Evolutionary conservation across 2,797 vertebrate species (phyloP).

Genomic region (Adrianichthys oophorus): DNA sequence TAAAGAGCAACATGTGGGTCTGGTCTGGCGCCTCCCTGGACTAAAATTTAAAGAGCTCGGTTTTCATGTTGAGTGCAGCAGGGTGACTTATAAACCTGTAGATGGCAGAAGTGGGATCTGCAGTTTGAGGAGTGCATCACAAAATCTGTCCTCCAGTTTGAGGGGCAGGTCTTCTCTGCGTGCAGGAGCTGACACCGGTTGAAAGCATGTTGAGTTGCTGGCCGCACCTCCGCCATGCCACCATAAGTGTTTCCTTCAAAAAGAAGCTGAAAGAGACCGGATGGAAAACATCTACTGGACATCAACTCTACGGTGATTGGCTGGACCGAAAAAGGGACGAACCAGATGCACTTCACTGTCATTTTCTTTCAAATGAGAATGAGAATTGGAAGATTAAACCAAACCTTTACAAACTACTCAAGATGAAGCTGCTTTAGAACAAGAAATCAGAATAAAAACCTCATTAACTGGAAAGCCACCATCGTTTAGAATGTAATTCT

Average conservation of each 20-base stretch:
- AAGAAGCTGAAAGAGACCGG: neutral
- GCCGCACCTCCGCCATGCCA: neutral
- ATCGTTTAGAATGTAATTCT: accelerated
- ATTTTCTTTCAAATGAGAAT: neutral
- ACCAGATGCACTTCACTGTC: neutral
- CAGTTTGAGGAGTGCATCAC: slow-evolving; percentile 25
- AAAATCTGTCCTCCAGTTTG: slow-evolving; percentile 5
- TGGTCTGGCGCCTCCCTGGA: neutral
- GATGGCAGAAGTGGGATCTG: neutral
- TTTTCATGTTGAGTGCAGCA: neutral
- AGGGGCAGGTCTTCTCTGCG: neutral
- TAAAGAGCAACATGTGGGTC: neutral
- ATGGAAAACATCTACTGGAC: slow-evolving; percentile 9
- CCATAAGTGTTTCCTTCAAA: neutral
- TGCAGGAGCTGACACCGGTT: neutral
- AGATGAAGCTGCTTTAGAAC: neutral
- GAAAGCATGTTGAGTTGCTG: neutral
- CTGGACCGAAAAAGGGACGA: neutral
- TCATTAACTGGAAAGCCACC: no score
- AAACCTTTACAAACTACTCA: no score
- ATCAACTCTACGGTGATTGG: neutral
- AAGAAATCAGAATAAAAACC: neutral
- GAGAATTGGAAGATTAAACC: neutral
- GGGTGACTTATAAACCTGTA: neutral
- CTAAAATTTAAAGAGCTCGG: neutral